Conservation (phyloP, 2,113 vertebrate species). For the Lepus americanus region DNA sequence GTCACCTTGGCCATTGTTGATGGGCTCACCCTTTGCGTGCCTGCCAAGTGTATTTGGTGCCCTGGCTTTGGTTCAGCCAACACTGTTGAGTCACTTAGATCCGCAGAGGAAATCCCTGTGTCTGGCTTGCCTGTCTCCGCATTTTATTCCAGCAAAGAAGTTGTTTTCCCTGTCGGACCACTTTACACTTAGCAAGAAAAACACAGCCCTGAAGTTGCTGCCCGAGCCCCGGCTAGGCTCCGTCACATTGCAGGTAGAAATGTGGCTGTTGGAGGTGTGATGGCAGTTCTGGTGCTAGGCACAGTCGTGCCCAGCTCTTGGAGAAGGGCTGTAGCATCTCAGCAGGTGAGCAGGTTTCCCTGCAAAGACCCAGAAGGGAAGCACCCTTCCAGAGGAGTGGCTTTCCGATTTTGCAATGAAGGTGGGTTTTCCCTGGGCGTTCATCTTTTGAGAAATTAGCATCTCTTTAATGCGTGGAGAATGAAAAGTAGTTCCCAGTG, state of each 20-base stretch:
- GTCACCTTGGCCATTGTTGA: neutral
- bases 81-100: neutral
- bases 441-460: neutral
- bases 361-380: neutral
- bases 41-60: neutral
- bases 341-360: conserved; percentile 45
- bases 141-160: conserved; percentile 37
- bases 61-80: neutral
- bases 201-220: neutral
- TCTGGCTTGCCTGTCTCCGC: neutral
- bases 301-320: neutral
- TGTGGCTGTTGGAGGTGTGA: neutral
- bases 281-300: conserved; percentile 33
- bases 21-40: neutral
- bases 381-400: neutral
- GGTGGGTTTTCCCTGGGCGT: neutral
- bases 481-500: neutral
- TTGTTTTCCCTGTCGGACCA: neutral
- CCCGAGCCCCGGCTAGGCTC: neutral
- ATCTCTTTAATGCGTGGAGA: neutral
- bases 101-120: neutral
- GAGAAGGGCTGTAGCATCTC: neutral
- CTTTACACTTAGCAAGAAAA: neutral
- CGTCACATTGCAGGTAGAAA: conserved; percentile 5
- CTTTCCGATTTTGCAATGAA: conserved; percentile 21